Percentiles rank a stretch among this genome's conserved stretches.
These are phyloP conservation scores for Danio tinwini DNA, from an alignment of 2,797 vertebrate genomes.

Conservation along the genomic window DNA sequence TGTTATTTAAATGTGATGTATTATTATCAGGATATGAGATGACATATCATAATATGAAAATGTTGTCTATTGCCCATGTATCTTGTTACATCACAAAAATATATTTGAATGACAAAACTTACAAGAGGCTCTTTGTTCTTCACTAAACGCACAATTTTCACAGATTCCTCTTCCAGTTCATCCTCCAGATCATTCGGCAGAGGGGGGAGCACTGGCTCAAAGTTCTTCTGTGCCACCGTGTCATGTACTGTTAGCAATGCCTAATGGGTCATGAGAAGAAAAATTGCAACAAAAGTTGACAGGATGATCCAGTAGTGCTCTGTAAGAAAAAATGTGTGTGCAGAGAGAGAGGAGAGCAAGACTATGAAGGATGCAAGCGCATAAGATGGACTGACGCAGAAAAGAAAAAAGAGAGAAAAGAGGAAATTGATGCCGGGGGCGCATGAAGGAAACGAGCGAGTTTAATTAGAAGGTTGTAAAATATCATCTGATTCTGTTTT, in stretches of 20 bases:
- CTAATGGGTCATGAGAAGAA: slow-evolving; percentile 65
- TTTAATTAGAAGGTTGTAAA: slow-evolving; percentile 28
- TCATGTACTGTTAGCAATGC: slow-evolving; percentile 92
- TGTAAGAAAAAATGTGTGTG: not conserved
- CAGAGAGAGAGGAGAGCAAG: no score
- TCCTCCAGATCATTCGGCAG: slow-evolving; percentile 87
- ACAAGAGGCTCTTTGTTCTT: slow-evolving; percentile 96
- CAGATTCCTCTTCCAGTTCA: slow-evolving; percentile 92
- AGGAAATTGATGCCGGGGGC: not conserved
- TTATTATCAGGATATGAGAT: no score
- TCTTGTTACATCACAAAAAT: no score
- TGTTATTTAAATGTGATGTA: no score
- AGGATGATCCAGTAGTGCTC: slow-evolving; percentile 15
- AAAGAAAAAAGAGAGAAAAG: not conserved
- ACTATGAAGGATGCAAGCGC: no score
- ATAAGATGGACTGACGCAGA: no score
- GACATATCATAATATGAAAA: no score
- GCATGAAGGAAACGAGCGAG: slow-evolving; percentile 14
- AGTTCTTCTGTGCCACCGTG: slow-evolving; percentile 94
- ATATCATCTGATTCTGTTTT: slow-evolving; percentile 27
- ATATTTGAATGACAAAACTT: slow-evolving; percentile 50
- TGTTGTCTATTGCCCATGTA: no score
- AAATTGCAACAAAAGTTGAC: slow-evolving; percentile 6
- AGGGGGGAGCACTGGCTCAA: slow-evolving; percentile 91
- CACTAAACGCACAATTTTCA: slow-evolving; percentile 93